These are phyloP conservation scores for Anoncus sp. DNA, from an alignment of 2,888 invertebrate genomes.

Conservation along the genomic window DNA sequence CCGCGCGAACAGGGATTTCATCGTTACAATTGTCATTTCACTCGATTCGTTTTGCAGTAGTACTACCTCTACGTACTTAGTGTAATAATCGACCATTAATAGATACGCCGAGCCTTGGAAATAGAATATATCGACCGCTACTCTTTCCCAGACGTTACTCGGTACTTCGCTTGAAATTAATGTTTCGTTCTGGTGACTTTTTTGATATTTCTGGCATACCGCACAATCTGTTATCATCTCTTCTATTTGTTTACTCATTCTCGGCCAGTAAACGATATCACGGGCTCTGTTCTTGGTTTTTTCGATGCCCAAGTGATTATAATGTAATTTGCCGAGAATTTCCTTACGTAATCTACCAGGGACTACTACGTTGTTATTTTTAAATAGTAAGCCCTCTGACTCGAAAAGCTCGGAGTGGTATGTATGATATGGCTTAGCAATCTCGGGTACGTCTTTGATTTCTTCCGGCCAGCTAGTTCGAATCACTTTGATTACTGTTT, in stretches of 20 bases:
- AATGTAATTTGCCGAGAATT: constrained; percentile 58
- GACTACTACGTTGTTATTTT: constrained; percentile 50
- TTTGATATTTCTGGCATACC: constrained; percentile 37
- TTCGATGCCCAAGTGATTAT: constrained; percentile 56
- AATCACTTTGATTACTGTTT: constrained; percentile 44
- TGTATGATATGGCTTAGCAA: constrained; percentile 57
- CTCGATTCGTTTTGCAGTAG: constrained; percentile 14
- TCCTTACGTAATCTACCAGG: constrained; percentile 38
- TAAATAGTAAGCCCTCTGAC: constrained; percentile 50
- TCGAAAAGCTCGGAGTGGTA: constrained; percentile 40
- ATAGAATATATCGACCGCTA: constrained; percentile 22
- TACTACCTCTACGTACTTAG: constrained; percentile 29
- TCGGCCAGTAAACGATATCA: constrained; percentile 53
- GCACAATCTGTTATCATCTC: constrained; percentile 33
- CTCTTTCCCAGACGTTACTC: constrained; percentile 38
- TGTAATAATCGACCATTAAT: constrained; percentile 34
- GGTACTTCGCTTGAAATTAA: constrained; percentile 53
- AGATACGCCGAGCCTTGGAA: constrained; percentile 5
- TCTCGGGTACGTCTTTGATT: constrained; percentile 57
- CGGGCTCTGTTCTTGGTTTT: constrained; percentile 56
- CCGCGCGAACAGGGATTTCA: constrained; percentile 53
- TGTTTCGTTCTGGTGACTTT: constrained; percentile 38
- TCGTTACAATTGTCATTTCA: constrained; percentile 27
- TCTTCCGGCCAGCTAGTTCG: constrained; percentile 52
- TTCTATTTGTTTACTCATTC: constrained; percentile 49